Evolutionary conservation across 2,797 vertebrate genomes (phyloP).

Genomic region (Enteromius argenteus): DNA sequence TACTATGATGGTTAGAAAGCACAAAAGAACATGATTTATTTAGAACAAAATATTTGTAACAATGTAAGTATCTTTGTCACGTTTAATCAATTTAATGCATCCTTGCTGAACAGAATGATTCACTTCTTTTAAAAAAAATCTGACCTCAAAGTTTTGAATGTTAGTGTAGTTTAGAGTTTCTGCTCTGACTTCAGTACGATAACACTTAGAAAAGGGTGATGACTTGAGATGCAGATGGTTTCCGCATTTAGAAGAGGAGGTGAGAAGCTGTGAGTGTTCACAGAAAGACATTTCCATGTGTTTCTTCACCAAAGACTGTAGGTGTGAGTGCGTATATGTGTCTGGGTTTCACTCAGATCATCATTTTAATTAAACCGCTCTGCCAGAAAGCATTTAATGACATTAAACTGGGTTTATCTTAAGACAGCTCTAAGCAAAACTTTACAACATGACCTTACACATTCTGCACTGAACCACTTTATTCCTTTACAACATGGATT

Average conservation of each 20-base stretch:
- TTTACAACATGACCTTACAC: background rate
- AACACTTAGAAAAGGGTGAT: conserved; percentile 23
- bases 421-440: background rate
- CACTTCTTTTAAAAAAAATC: background rate
- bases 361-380: conserved; percentile 26
- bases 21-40: background rate
- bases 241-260: conserved; percentile 48
- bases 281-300: conserved; percentile 29
- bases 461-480: conserved; percentile 20
- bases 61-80: background rate
- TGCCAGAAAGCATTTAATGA: conserved; percentile 8
- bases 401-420: background rate
- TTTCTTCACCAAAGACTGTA: conserved; percentile 37
- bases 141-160: background rate
- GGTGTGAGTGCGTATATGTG: conserved; percentile 22
- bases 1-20: background rate
- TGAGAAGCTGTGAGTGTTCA: conserved; percentile 37
- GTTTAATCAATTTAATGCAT: background rate
- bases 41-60: background rate
- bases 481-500: conserved; percentile 15
- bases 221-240: conserved; percentile 39
- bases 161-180: background rate
- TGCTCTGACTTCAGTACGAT: background rate
- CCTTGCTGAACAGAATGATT: background rate
- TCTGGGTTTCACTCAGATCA: conserved; percentile 7